These are phyloP conservation scores for Vulpes ferrilata DNA, from an alignment of 2,113 vertebrate genomes.

Conservation along the genomic window DNA sequence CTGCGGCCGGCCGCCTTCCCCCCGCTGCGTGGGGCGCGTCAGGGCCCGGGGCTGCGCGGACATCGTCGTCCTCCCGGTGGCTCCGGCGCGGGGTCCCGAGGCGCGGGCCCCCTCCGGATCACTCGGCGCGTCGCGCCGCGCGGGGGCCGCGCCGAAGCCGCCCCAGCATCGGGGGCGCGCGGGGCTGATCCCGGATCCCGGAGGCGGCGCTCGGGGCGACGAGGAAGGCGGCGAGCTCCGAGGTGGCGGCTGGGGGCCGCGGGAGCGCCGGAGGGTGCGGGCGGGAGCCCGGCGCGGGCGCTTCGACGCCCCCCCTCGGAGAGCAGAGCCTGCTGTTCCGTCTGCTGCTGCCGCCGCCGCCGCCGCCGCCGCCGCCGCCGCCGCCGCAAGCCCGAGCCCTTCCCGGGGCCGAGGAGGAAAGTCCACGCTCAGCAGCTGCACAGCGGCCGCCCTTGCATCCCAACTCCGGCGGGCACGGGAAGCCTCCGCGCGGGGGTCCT, in stretches of 20 bases:
- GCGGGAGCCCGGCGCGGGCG: conserved; percentile 57
- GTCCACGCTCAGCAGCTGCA: conserved; percentile 71
- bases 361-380: conserved; percentile 56
- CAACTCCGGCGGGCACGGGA: conserved; percentile 62
- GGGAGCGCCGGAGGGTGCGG: conserved; percentile 50
- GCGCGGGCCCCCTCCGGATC: conserved; percentile 6
- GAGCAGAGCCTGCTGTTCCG: conserved; percentile 75
- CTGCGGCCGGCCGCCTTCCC: conserved; percentile 66
- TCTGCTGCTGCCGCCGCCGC: conserved; percentile 65
- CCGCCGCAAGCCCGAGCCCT: conserved; percentile 44
- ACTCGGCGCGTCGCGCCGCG: conserved; percentile 49
- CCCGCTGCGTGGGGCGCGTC: conserved; percentile 69
- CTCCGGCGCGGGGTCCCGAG: conserved; percentile 48
- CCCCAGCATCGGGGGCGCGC: conserved; percentile 63
- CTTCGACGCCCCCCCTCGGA: conserved; percentile 75
- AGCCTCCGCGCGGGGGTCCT: conserved; percentile 57
- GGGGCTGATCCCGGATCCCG: conserved; percentile 14
- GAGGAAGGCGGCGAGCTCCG: conserved; percentile 34
- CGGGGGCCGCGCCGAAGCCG: conserved; percentile 58
- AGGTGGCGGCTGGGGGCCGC: conserved; percentile 58
- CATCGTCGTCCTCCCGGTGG: conserved; percentile 71
- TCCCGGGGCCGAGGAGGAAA: conserved; percentile 70
- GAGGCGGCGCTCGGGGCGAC: conserved; percentile 18
- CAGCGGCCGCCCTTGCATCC: conserved; percentile 60
- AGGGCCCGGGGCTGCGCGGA: conserved; percentile 65